Evolutionary conservation across 2,888 invertebrate genomes (phyloP), one percentile per base, ranked within the genome.

Genomic region (Clivina fossor): DNA sequence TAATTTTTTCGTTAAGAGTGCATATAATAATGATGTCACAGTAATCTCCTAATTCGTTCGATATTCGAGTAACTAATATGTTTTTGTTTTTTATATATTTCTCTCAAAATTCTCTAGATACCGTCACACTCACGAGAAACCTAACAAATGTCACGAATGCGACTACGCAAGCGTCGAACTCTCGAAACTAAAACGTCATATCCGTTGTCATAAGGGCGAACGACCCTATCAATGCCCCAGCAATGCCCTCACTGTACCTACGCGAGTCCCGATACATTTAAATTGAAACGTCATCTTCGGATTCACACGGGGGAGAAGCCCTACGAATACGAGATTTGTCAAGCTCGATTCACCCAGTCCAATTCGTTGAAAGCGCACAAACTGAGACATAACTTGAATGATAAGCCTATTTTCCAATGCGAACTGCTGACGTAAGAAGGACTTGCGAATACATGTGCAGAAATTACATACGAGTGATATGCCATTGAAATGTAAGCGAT

Each of bases 231-330:
- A n/a, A n/a, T n/a, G n/a, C n/a, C n/a, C n/a, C n/a, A n/a, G n/a
- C 80, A 93, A 83, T 98, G 97, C 70, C 91, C 92, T 0, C 93
- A 96, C 73, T 98, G 97, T 76, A 93, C 94, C 0, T 98, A 98
- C 71, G 96, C 97, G 30, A 95, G 94, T 57, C 96, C 96, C 3
- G 98, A 98, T 74, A 96, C 95, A 20, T 98, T 97, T 76, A 98
- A 98, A 75, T 76, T 98, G 65, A 97, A 98, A 74, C 84, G 97
- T 0, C 97, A 98, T 71, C 76, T 97, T 61, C 84, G 97, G 49
- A 95, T 94, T 46, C 97, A 97, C 69, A 91, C 91, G 0, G 91
- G 91, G 0, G 91, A 92, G 71, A 90, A 90, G 63, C 91, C 90
- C 0, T 92, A 91, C 69, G 88, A 88, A 68, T 92, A 91, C 70